phyloP scores from a whole-genome alignment of 2,113 vertebrate species.

The Aldabrachelys gigantea region DNA sequence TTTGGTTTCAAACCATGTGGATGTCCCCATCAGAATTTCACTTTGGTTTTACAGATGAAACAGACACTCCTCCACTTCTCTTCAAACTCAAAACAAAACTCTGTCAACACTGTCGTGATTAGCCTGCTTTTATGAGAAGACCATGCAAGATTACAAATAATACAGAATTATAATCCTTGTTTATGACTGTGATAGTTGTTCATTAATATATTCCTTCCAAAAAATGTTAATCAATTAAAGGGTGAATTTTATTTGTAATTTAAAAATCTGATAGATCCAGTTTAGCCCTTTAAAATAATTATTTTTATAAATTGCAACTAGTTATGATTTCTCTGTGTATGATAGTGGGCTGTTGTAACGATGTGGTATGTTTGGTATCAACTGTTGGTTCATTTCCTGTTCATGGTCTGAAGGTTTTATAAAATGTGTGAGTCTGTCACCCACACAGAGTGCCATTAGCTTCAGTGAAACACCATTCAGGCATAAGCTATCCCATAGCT shows the following conservation, averaged over 20 bases:
- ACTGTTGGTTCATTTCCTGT: neutral
- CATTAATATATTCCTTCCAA: neutral
- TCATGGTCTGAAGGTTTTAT: neutral
- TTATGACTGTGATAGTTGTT: neutral
- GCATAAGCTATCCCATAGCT: neutral
- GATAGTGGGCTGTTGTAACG: neutral
- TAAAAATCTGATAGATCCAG: neutral
- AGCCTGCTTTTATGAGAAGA: neutral
- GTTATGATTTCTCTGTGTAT: neutral
- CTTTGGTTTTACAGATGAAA: accelerated
- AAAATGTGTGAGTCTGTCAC: neutral
- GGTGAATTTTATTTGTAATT: neutral
- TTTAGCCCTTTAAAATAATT: neutral
- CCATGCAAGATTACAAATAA: neutral
- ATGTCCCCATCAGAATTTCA: accelerated
- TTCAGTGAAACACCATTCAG: neutral
- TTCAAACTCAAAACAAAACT: neutral
- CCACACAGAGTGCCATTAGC: accelerated
- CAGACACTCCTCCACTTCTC: neutral
- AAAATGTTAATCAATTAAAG: neutral
- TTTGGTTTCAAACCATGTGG: accelerated
- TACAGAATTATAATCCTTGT: neutral
- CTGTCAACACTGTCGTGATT: neutral
- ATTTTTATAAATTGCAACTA: neutral
- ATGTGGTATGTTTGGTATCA: accelerated